Base-by-base conservation (phyloP, 2,888 invertebrate species). In the Saturnia pavonia region DNA sequence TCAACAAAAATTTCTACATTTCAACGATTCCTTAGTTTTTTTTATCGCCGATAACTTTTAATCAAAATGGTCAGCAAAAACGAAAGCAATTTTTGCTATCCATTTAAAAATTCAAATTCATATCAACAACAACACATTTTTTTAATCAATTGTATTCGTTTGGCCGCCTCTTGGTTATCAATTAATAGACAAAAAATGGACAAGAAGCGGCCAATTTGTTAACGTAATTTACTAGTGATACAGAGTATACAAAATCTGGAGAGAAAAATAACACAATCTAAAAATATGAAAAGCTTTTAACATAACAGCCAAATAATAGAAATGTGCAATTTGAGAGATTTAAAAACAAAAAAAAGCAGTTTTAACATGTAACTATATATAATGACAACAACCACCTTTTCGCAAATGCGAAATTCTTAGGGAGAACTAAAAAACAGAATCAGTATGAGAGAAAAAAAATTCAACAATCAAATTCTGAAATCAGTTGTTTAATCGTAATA, bases 291-390 rank as follows among this genome's bases (percentile, higher is more conserved):
- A 78, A 78, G 74, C 74, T 73, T 78, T 80, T 82, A 87, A 87
- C 77, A 87, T 89, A 90, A 91, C 91, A 91, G 90, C 91, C 82
- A 90, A 89, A 88, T 84, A 86, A 85, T 84, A 85, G 76, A 80
- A 78, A 54, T 75, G 80, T 84, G 82, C 80, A 74, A 77, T 78
- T 76, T 79, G 74, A 80, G 71, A 42, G 34, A 68, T 48, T 51
- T 34, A 45, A 77, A 76, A 73, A 77, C 73, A 79, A 78, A 72
- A 72, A 54, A 73, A 73, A 75, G 65, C 65, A 19, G 75, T 74
- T 69, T 76, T 65, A 67, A 77, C 78, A 85, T 82, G 78, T 78
- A 82, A 40, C 74, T 65, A 45, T 4, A 34, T 27, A 16, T 34
- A 25, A 25, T 54, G n/a, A n/a, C n/a, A 60, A 70, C 57, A 27